Evolutionary conservation across 2,888 invertebrate genomes (phyloP).

Genomic region (Phengaris alcon): DNA sequence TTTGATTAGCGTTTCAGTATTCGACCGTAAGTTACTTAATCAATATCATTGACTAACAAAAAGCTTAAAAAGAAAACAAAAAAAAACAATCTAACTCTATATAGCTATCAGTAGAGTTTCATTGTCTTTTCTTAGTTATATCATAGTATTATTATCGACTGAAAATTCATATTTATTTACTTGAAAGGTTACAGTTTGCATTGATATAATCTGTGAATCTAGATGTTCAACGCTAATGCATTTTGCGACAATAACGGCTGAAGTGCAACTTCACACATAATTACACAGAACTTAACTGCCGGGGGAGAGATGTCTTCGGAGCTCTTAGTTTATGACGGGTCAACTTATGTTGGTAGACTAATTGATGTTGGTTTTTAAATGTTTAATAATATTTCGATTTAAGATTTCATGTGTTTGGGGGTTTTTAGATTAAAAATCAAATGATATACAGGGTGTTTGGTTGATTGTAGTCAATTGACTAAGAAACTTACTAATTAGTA

Average conservation of each 20-base stretch:
- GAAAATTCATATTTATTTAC: too few species aligned
- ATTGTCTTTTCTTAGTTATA: too few species aligned
- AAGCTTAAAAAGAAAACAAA: too few species aligned
- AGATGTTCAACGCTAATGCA: conserved; percentile 42
- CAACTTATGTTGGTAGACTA: conserved; percentile 4
- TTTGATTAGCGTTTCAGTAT: too few species aligned
- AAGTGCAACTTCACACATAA: conserved; percentile 62
- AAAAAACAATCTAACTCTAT: too few species aligned
- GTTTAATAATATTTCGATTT: neutral
- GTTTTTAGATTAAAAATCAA: neutral
- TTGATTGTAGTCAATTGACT: too few species aligned
- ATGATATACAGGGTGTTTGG: too few species aligned
- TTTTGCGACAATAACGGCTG: conserved; percentile 47
- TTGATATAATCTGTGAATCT: neutral
- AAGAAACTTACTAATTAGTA: too few species aligned
- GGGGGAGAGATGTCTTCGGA: conserved; percentile 13
- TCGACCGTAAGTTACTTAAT: too few species aligned
- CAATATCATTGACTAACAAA: too few species aligned
- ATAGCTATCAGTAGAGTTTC: too few species aligned
- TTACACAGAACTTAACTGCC: conserved; percentile 54
- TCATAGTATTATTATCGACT: too few species aligned
- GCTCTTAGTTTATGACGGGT: conserved; percentile 14
- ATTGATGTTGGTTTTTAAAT: neutral
- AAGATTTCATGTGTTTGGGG: neutral
- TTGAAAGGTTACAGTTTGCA: neutral